These are phyloP conservation scores for Lampris incognitus DNA, from an alignment of 2,113 vertebrate species.

Conservation along the genomic window DNA sequence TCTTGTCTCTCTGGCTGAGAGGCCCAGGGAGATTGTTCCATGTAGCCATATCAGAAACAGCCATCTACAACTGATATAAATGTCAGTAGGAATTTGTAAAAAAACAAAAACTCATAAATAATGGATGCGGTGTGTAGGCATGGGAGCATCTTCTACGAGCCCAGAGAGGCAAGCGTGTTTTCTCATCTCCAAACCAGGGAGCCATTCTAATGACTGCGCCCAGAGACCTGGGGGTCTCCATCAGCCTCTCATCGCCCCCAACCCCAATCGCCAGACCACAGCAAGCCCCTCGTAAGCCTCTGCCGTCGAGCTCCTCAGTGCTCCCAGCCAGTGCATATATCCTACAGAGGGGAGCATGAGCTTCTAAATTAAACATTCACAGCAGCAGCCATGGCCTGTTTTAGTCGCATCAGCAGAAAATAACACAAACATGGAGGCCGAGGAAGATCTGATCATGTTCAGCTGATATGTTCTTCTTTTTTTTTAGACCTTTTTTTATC, in stretches of 20 bases:
- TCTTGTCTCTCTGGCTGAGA: constrained; percentile 7
- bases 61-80: constrained; percentile 72
- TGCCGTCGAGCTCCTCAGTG: constrained; percentile 30
- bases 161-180: constrained; percentile 50
- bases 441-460: constrained; percentile 52
- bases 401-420: constrained; percentile 70
- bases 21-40: constrained; percentile 1
- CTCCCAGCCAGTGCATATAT: constrained; percentile 39
- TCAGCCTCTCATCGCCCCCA: constrained; percentile 33
- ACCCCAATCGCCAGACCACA: background rate
- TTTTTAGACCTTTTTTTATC: background rate
- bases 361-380: constrained; percentile 74
- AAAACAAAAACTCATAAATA: constrained; percentile 68
- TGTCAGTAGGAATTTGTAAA: constrained; percentile 75
- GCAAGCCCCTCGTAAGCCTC: constrained; percentile 16
- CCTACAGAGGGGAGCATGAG: constrained; percentile 46
- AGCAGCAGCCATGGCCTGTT: constrained; percentile 52
- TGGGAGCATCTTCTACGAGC: constrained; percentile 78
- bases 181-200: constrained; percentile 71
- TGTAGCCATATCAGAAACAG: constrained; percentile 50
- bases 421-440: constrained; percentile 47
- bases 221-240: constrained; percentile 65
- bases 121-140: constrained; percentile 69
- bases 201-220: constrained; percentile 76
- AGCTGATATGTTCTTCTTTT: constrained; percentile 51